A percentile compares a stretch with the other conserved stretches of the same genome.
Evolutionary conservation across 2,797 vertebrate genomes (phyloP).

Genomic region (Hippoglossus hippoglossus): DNA sequence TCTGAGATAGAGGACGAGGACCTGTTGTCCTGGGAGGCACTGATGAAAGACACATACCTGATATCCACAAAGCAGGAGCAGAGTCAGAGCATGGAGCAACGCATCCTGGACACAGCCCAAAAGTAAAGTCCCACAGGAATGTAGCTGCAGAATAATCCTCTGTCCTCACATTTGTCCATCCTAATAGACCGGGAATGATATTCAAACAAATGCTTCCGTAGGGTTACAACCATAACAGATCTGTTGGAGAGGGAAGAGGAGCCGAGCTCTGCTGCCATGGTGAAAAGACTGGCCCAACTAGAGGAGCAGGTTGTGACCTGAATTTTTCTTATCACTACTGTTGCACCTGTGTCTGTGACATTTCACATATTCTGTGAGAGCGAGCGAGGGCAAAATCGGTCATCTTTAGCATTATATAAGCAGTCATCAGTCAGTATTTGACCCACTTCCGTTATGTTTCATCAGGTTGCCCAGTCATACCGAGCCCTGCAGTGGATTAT

Average conservation of each 20-base stretch:
- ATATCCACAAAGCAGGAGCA: constrained; percentile 80
- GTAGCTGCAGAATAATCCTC: background rate
- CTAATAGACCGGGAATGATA: background rate
- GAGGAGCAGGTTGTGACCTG: constrained; percentile 90
- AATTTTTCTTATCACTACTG: constrained; percentile 22
- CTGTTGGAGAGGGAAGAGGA: constrained; percentile 84
- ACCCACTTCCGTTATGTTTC: constrained; percentile 37
- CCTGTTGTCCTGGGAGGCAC: constrained; percentile 92
- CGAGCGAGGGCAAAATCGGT: background rate
- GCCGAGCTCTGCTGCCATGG: constrained; percentile 73
- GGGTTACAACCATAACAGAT: constrained; percentile 85
- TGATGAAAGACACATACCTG: constrained; percentile 93
- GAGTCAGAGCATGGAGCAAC: constrained; percentile 85
- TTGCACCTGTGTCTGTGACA: constrained; percentile 28
- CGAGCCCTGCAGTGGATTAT: constrained; percentile 90
- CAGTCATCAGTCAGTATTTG: constrained; percentile 11
- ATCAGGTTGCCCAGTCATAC: constrained; percentile 85
- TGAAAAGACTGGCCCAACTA: constrained; percentile 84
- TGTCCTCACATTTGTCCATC: too few relatives aligned
- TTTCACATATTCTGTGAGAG: background rate
- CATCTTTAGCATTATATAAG: constrained; percentile 9
- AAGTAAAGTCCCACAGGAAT: constrained; percentile 80
- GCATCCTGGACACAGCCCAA: constrained; percentile 87
- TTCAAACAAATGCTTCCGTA: constrained; percentile 60
- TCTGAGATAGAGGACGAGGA: constrained; percentile 87